Conservation (phyloP, 2,113 vertebrate species). For the Gallinago paraguaiae region DNA sequence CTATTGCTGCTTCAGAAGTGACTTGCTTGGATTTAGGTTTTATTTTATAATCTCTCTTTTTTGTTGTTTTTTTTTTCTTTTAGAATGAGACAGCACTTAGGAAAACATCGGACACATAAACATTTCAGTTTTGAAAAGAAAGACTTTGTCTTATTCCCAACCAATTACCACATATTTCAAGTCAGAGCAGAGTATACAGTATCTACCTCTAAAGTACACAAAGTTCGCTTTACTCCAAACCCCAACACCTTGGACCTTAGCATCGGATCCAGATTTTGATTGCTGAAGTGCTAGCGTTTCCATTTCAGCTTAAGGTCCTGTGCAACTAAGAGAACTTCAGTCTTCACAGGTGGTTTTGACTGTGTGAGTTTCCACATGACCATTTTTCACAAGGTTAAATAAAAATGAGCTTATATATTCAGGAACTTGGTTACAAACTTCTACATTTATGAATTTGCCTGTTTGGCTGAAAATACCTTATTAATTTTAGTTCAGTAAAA, state of each 20-base stretch:
- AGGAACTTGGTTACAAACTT: conserved; percentile 24
- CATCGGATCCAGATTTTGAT: background rate
- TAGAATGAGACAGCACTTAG: background rate
- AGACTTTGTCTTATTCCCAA: background rate
- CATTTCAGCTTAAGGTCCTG: background rate
- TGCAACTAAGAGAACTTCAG: background rate
- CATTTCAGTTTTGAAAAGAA: conserved; percentile 18
- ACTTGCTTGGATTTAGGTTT: background rate
- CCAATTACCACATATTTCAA: background rate
- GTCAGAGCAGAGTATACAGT: background rate
- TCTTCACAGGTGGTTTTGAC: background rate
- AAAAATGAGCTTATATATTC: background rate
- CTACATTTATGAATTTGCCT: background rate
- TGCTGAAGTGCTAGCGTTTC: background rate
- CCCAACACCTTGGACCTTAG: background rate
- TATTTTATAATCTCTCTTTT: background rate
- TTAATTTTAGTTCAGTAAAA: conserved; percentile 64
- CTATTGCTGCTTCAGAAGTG: background rate
- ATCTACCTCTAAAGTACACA: background rate
- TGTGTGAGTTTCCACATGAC: background rate
- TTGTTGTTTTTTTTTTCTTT: background rate
- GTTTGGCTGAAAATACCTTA: conserved; percentile 50
- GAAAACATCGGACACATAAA: background rate
- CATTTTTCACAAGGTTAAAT: background rate
- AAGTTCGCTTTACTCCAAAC: background rate